Base-by-base conservation (phyloP, 2,113 vertebrate species). In the Trochalopteron elliotii region DNA sequence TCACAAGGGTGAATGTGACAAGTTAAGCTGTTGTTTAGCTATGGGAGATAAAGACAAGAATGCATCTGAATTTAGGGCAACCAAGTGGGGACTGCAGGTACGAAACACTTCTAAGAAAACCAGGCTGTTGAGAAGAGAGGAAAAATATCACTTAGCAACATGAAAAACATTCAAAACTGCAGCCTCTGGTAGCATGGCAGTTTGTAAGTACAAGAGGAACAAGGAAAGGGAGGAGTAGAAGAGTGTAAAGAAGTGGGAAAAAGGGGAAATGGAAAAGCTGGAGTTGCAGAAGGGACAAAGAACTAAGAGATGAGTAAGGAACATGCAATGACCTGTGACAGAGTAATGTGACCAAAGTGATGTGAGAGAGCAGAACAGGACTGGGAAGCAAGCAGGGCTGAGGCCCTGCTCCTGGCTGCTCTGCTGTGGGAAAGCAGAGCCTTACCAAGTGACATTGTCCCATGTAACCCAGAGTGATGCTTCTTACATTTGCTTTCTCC, bases 201-300 rank as follows among this genome's bases (percentile, higher is more conserved):
- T 78, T 55, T 42, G 53, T 37, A 70, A 69, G 70, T 8, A 55
- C 31, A 83, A 30, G 64, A 55, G 35, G 20, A 47, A 75, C 13
- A 75, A 45, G 21, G 23, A 53, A 87, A 75, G 11, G 15, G 57
- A 88, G 10, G 21, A 74, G 31, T 15, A 44, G 60, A 42, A 47
- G 27, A 42, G 8, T 3, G 9, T 25, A 25, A 27, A 75, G 45
- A 45, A 72, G 52, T 4, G 11, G 9, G 37, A 11, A 40, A 27
- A 61, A n/a, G 25, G 31, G 15, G 3, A 47, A 52, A 74, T 0
- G 1, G 45, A 22, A 23, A 81, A 88, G 35, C 5, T 5, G 0
- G 56, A 77, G 44, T 1, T 84, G 33, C 31, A 71, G 61, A 40
- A 77, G 45, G 45, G 53, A 60, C 44, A 72, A 59, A 83, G 27